Conservation (phyloP, 2,113 vertebrate genomes). For the Labeo catla region DNA sequence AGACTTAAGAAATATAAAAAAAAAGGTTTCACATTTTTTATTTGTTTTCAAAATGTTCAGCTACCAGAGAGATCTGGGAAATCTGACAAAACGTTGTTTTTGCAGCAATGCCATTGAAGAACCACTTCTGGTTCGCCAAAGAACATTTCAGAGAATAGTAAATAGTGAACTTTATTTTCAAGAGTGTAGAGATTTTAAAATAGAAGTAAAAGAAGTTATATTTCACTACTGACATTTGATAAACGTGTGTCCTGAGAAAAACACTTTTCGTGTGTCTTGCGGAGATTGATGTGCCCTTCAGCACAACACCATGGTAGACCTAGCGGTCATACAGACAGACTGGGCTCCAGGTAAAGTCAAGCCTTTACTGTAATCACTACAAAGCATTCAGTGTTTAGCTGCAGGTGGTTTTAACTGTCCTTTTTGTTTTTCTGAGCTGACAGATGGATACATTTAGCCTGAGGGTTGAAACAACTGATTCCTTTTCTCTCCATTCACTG, state of each 20-base stretch:
- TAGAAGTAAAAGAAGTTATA: not conserved
- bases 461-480: conserved; percentile 36
- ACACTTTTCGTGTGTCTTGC: not conserved
- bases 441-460: conserved; percentile 18
- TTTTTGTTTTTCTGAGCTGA: conserved; percentile 39
- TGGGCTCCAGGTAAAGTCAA: conserved; percentile 40
- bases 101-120: too few relatives aligned
- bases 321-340: conserved; percentile 10
- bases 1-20: not conserved
- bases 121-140: too few relatives aligned
- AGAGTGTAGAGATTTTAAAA: not conserved
- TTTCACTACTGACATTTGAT: not conserved
- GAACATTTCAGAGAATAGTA: too few relatives aligned
- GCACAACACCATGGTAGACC: conserved; percentile 5
- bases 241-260: not conserved
- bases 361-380: conserved; percentile 22
- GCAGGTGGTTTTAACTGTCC: conserved; percentile 7
- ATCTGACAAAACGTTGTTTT: too few relatives aligned
- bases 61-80: not conserved
- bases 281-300: conserved; percentile 34
- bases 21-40: not conserved
- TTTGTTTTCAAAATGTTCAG: not conserved
- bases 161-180: not conserved
- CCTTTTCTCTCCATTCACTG: not conserved
- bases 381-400: conserved; percentile 22